phyloP scores from a whole-genome alignment of 2,113 vertebrate species.

The Chlorodrepanis virens region DNA sequence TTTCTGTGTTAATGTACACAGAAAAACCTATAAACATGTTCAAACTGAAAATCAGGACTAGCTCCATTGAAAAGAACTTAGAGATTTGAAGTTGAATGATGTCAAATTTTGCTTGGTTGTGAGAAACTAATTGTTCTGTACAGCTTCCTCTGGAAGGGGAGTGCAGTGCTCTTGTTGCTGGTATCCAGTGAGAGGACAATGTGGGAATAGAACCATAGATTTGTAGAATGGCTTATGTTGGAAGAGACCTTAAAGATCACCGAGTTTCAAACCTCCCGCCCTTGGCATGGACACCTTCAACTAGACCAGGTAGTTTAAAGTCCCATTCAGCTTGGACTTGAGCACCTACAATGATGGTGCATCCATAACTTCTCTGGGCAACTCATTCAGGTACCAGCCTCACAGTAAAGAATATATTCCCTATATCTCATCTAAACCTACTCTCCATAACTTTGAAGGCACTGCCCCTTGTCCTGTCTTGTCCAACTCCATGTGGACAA shows the following conservation, averaged over 20 bases:
- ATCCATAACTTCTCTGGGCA: background rate
- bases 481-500: background rate
- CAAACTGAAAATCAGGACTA: background rate
- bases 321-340: no score
- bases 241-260: background rate
- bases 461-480: no score
- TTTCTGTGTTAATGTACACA: background rate
- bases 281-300: background rate
- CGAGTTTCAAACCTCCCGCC: background rate
- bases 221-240: background rate
- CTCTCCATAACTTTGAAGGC: background rate
- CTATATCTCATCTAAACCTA: background rate
- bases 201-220: background rate
- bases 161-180: background rate
- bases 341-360: no score
- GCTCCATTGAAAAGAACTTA: background rate
- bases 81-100: background rate
- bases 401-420: background rate
- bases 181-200: background rate
- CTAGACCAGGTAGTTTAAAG: background rate
- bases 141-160: background rate
- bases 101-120: background rate
- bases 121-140: background rate
- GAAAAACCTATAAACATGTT: background rate
- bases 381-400: background rate